Percentiles rank a stretch among this genome's conserved stretches.
Conservation (phyloP, 2,113 vertebrate genomes). For the Cisticola juncidis region DNA sequence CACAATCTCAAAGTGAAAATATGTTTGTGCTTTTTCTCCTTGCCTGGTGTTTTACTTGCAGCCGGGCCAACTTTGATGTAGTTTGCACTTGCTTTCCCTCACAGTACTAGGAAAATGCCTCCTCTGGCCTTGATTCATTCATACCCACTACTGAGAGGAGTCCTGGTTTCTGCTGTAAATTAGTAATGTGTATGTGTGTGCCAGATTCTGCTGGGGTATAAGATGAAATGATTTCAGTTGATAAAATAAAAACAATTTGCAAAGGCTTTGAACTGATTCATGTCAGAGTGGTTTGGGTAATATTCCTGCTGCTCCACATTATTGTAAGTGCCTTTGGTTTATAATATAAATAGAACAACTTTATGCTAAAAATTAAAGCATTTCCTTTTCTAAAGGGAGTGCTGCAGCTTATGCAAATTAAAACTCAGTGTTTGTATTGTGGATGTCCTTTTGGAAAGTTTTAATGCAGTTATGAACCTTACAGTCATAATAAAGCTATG, state of each 20-base stretch:
- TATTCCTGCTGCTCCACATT: not conserved
- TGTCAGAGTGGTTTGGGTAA: not conserved
- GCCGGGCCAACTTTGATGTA: not conserved
- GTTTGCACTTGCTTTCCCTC: not conserved
- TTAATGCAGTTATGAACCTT: slow-evolving; percentile 19
- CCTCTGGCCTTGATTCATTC: not conserved
- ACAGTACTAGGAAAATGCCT: not conserved
- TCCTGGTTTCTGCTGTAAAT: not conserved
- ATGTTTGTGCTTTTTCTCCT: not conserved
- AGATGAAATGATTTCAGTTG: not conserved
- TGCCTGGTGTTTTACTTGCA: not conserved
- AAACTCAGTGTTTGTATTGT: not conserved
- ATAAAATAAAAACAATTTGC: not conserved
- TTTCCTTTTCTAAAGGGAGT: not conserved
- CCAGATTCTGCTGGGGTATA: not conserved
- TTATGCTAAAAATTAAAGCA: not conserved
- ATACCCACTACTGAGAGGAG: not conserved
- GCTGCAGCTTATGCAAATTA: not conserved
- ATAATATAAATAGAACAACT: not conserved
- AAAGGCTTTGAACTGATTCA: not conserved
- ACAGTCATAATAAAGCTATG: not conserved
- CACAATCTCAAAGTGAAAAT: not conserved
- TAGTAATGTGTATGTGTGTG: not conserved
- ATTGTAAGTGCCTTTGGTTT: not conserved
- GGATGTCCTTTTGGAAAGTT: not conserved